A percentile compares a stretch with the other conserved stretches of the same genome.
phyloP scores from a whole-genome alignment of 1,140 invertebrate species.

The Drusus annulatus region DNA sequence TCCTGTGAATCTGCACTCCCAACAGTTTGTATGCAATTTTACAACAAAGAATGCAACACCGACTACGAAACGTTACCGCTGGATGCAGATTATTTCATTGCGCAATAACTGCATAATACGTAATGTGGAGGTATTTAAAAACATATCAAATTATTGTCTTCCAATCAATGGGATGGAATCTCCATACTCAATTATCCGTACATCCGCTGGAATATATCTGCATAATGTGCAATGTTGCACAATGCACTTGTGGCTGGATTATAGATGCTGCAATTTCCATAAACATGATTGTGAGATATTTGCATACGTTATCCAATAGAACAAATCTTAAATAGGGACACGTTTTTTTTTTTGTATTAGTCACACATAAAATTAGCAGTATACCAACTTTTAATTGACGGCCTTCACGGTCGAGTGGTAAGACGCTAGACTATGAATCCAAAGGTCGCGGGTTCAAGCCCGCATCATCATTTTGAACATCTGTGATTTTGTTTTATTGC shows the following conservation, averaged over 20 bases:
- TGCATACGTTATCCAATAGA: no score
- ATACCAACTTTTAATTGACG: no score
- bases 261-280: slow-evolving; percentile 1
- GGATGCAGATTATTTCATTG: slow-evolving; percentile 22
- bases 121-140: slow-evolving; percentile 21
- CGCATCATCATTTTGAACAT: no score
- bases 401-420: no score
- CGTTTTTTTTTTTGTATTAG: no score
- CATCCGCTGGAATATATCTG: slow-evolving; percentile 33
- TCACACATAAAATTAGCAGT: no score
- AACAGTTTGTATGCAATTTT: slow-evolving; percentile 1
- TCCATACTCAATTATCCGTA: slow-evolving; percentile 27
- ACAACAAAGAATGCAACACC: slow-evolving; percentile 11
- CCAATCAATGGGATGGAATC: slow-evolving; percentile 42
- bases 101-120: not conserved
- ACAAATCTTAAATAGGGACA: no score
- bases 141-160: slow-evolving; percentile 38
- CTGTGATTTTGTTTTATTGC: no score
- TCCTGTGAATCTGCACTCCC: slow-evolving; percentile 17
- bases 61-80: not conserved
- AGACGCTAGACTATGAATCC: no score
- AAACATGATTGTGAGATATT: not conserved
- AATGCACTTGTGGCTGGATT: slow-evolving; percentile 3
- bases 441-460: no score
- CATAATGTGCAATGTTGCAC: slow-evolving; percentile 24